Evolutionary conservation across 2,888 invertebrate species (phyloP).

Genomic region (Cerastis leucographa): DNA sequence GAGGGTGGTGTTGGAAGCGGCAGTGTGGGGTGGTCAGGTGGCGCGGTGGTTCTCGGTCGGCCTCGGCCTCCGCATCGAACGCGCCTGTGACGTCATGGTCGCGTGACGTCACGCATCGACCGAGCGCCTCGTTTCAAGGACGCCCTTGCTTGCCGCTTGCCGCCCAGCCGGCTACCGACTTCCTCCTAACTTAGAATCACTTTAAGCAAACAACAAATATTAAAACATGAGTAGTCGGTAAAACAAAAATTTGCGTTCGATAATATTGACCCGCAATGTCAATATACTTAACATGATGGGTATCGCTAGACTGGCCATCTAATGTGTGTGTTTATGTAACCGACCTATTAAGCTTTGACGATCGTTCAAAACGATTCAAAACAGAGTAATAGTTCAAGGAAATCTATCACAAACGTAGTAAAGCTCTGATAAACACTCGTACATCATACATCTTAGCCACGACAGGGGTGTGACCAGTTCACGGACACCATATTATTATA

Average conservation of each 20-base stretch:
- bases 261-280: conserved; percentile 59
- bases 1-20: conserved; percentile 77
- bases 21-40: conserved; percentile 77
- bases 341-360: conserved; percentile 6
- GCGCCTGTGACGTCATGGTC: conserved; percentile 86
- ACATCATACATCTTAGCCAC: neutral
- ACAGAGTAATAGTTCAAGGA: conserved; percentile 9
- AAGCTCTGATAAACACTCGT: conserved; percentile 10
- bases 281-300: conserved; percentile 50
- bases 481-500: conserved; percentile 16
- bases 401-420: conserved; percentile 5
- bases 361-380: conserved; percentile 2
- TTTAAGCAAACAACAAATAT: conserved; percentile 67
- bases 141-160: conserved; percentile 82
- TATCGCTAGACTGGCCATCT: conserved; percentile 4
- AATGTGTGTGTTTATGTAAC: conserved; percentile 15
- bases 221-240: conserved; percentile 45
- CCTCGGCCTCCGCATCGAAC: conserved; percentile 82
- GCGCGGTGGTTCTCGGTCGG: conserved; percentile 72
- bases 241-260: conserved; percentile 48
- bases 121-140: conserved; percentile 86
- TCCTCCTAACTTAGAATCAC: conserved; percentile 75
- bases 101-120: conserved; percentile 88
- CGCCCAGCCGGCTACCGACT: conserved; percentile 78
- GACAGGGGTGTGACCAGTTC: conserved; percentile 34